phyloP scores from a whole-genome alignment of 2,888 invertebrate species.

The Gastracanthus pulcherrimus region DNA sequence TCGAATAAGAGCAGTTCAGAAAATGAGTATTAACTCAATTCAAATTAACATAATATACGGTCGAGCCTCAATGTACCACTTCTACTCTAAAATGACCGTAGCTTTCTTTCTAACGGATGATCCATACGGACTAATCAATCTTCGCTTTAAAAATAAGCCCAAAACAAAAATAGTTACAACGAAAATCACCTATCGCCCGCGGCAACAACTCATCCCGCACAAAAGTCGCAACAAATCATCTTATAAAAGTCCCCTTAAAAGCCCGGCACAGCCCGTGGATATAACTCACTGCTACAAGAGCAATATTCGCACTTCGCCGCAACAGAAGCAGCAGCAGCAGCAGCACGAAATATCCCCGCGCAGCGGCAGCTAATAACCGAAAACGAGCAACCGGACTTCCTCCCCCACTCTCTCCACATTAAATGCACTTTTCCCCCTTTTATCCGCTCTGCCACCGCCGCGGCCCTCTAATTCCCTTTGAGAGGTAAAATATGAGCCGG shows the following conservation, averaged over 20 bases:
- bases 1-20: too few species aligned
- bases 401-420: neutral
- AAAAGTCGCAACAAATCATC: neutral
- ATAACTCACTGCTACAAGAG: neutral
- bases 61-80: too few species aligned
- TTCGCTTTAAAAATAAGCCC: too few species aligned
- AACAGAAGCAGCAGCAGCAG: too few species aligned
- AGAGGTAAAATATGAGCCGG: slow-evolving; percentile 46
- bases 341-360: neutral
- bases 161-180: too few species aligned
- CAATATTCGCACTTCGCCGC: too few species aligned
- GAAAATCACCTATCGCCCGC: neutral
- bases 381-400: neutral
- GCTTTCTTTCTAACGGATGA: too few species aligned
- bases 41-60: too few species aligned
- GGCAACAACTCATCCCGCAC: neutral
- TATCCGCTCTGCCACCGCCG: neutral
- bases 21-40: too few species aligned
- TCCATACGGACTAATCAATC: too few species aligned
- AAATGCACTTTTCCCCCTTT: slow-evolving; percentile 38
- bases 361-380: slow-evolving; percentile 29
- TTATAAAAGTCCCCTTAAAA: neutral
- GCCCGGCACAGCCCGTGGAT: neutral
- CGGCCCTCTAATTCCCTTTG: slow-evolving; percentile 40
- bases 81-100: too few species aligned